These are phyloP conservation scores for Sebastolobus alascanus DNA, from an alignment of 2,797 vertebrate species.

Conservation along the genomic window DNA sequence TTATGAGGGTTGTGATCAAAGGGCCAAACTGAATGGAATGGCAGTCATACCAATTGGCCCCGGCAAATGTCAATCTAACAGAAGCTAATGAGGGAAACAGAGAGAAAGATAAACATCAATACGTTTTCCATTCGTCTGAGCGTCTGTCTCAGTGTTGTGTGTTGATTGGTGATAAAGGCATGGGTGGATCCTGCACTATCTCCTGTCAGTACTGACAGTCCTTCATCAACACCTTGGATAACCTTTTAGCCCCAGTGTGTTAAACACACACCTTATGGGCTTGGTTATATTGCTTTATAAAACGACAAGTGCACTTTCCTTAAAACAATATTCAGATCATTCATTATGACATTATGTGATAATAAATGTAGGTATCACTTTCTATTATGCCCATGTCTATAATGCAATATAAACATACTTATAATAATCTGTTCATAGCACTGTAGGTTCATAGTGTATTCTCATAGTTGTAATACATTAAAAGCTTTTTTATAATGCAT, in stretches of 20 bases:
- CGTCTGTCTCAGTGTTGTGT: background rate
- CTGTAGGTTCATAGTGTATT: no score
- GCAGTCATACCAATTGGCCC: background rate
- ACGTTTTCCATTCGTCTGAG: background rate
- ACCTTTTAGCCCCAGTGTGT: background rate
- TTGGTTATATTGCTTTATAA: background rate
- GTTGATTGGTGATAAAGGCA: background rate
- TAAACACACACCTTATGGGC: background rate
- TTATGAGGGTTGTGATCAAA: constrained; percentile 50
- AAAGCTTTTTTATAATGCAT: no score
- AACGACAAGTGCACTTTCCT: background rate
- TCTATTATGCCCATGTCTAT: background rate
- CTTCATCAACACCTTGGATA: background rate
- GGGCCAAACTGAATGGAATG: background rate
- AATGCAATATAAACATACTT: background rate
- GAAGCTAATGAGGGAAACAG: constrained; percentile 1
- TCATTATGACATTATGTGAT: background rate
- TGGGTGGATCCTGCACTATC: background rate
- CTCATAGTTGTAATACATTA: no score
- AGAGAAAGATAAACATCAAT: background rate
- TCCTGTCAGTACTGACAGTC: background rate
- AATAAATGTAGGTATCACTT: background rate
- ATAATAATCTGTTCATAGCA: no score
- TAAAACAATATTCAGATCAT: background rate
- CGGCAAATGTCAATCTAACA: constrained; percentile 5